Percentiles rank a stretch among this genome's conserved stretches.
Evolutionary conservation across 2,888 invertebrate genomes (phyloP).

Genomic region (Cheilosia soror): DNA sequence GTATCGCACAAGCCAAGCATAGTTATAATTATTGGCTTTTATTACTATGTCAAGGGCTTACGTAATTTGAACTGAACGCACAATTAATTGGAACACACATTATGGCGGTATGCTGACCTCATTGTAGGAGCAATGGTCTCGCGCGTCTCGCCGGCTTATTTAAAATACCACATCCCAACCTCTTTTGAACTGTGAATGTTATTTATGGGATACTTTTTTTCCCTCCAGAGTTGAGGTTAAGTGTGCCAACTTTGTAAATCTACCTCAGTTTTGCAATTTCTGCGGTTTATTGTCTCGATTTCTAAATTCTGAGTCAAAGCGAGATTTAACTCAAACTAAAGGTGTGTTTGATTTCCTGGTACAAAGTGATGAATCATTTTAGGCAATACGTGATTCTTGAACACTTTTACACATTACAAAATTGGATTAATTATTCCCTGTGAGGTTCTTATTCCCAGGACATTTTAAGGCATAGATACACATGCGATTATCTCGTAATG

Average conservation of each 20-base stretch:
- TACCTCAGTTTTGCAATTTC: not conserved
- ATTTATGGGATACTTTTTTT: not conserved
- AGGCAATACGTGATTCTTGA: slow-evolving; percentile 3
- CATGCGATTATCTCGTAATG: not conserved
- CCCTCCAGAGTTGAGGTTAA: not conserved
- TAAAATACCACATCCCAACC: slow-evolving; percentile 38
- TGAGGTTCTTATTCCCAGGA: not conserved
- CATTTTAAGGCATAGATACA: not conserved
- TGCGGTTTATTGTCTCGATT: slow-evolving; percentile 10
- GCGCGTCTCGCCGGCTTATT: slow-evolving; percentile 52
- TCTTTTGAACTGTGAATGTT: slow-evolving; percentile 37
- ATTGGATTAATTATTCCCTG: not conserved
- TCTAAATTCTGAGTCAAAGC: slow-evolving; percentile 18
- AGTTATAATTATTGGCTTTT: slow-evolving; percentile 46
- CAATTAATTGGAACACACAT: slow-evolving; percentile 63
- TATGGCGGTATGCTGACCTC: slow-evolving; percentile 60
- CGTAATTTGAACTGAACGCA: slow-evolving; percentile 66
- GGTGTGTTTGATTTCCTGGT: slow-evolving; percentile 17
- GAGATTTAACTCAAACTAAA: slow-evolving; percentile 6
- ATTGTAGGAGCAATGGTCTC: slow-evolving; percentile 61
- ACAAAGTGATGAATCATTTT: slow-evolving; percentile 5
- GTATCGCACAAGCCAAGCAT: slow-evolving; percentile 27
- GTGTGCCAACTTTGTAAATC: not conserved
- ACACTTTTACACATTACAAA: not conserved
- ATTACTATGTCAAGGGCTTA: slow-evolving; percentile 71